These are phyloP conservation scores for Odontophorus gujanensis DNA, from an alignment of 2,113 vertebrate species.

Conservation along the genomic window DNA sequence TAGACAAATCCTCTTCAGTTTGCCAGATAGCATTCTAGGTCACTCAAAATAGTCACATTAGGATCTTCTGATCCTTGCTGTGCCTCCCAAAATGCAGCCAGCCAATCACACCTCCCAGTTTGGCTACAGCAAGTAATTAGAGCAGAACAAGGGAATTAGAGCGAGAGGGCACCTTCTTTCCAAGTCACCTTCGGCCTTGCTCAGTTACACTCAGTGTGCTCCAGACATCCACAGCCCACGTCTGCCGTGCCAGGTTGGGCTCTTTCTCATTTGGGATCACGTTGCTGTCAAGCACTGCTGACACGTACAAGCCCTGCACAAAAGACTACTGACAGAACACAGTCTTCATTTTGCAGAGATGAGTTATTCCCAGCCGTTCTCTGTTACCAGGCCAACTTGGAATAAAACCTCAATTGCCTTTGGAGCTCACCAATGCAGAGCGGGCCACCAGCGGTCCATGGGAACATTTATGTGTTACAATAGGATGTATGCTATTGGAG, in stretches of 20 bases:
- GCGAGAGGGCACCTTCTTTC: not conserved
- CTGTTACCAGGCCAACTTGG: constrained; percentile 34
- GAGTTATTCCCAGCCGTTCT: not conserved
- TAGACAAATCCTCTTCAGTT: constrained; percentile 19
- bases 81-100: not conserved
- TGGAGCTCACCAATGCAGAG: fast-evolving
- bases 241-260: not conserved
- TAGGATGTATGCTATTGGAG: not conserved
- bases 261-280: not conserved
- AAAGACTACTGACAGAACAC: not conserved
- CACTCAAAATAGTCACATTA: not conserved
- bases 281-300: not conserved
- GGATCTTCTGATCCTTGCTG: not conserved
- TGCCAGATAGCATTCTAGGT: not conserved
- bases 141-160: constrained; percentile 21
- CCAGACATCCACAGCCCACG: not conserved
- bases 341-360: not conserved
- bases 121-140: not conserved
- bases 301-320: not conserved
- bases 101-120: not conserved
- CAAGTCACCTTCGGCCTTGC: constrained; percentile 41
- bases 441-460: fast-evolving
- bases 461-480: not conserved
- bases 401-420: not conserved
- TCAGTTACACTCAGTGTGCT: not conserved